These are phyloP conservation scores for Semaprochilodus insignis DNA, from an alignment of 2,797 vertebrate species.

Conservation along the genomic window DNA sequence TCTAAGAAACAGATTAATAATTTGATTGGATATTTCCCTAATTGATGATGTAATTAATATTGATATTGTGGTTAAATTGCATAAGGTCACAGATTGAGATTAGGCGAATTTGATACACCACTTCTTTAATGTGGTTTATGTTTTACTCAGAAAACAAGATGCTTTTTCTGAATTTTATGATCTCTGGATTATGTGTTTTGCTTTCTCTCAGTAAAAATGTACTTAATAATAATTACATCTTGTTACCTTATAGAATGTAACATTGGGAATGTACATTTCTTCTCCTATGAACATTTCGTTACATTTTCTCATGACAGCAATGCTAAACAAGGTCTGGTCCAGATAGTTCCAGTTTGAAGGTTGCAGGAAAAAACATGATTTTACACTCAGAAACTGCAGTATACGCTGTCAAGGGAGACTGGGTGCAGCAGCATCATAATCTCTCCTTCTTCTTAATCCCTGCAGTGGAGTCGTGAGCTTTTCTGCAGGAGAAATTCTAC, in stretches of 20 bases:
- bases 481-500: slow-evolving; percentile 37
- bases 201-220: not conserved
- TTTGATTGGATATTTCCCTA: not conserved
- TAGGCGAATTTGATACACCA: not conserved
- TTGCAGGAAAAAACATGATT: slow-evolving; percentile 27
- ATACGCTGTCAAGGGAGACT: slow-evolving; percentile 22
- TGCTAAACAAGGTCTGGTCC: not conserved
- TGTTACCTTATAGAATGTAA: not conserved
- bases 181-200: too few species aligned
- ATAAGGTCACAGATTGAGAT: not conserved
- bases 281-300: not conserved
- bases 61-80: not conserved
- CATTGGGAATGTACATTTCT: too few species aligned
- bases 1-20: too few species aligned
- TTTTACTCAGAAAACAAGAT: not conserved
- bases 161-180: not conserved
- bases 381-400: slow-evolving; percentile 44
- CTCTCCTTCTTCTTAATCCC: slow-evolving; percentile 42
- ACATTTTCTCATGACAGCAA: too few species aligned
- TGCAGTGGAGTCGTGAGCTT: slow-evolving; percentile 42
- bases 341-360: not conserved
- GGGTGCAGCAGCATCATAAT: slow-evolving; percentile 43
- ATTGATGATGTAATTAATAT: not conserved
- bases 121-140: not conserved
- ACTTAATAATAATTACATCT: too few species aligned